Percentiles rank a stretch among this genome's conserved stretches.
phyloP scores from a whole-genome alignment of 2,888 invertebrate genomes.

The Hypsopygia costalis region DNA sequence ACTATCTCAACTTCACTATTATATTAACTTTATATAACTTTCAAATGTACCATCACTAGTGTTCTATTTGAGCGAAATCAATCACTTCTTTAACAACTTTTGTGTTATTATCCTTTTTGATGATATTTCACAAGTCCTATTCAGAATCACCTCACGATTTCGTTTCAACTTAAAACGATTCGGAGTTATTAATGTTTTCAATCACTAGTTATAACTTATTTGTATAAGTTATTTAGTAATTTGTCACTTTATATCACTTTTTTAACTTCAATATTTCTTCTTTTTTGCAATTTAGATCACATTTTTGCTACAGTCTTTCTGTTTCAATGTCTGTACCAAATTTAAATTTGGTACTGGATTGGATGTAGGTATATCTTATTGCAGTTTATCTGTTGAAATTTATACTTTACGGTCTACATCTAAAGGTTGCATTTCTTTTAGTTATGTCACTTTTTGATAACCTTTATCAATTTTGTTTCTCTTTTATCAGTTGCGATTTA shows the following conservation, averaged over 20 bases:
- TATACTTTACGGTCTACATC: neutral
- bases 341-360: neutral
- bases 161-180: neutral
- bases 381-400: neutral
- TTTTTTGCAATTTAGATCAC: neutral
- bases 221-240: neutral
- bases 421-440: neutral
- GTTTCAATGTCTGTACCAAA: neutral
- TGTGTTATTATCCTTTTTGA: too few relatives aligned
- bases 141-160: constrained; percentile 5
- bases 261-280: neutral
- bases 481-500: too few relatives aligned
- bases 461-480: too few relatives aligned
- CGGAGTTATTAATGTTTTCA: neutral
- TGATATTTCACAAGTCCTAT: too few relatives aligned
- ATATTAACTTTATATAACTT: too few relatives aligned
- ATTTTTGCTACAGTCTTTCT: neutral
- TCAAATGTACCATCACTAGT: too few relatives aligned
- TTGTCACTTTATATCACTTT: neutral
- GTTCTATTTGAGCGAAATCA: too few relatives aligned
- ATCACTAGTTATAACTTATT: neutral
- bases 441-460: constrained; percentile 8
- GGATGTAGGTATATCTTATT: neutral
- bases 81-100: too few relatives aligned
- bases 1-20: too few relatives aligned